Base-by-base conservation (phyloP, 2,888 invertebrate genomes). In the Rotaria socialis region DNA sequence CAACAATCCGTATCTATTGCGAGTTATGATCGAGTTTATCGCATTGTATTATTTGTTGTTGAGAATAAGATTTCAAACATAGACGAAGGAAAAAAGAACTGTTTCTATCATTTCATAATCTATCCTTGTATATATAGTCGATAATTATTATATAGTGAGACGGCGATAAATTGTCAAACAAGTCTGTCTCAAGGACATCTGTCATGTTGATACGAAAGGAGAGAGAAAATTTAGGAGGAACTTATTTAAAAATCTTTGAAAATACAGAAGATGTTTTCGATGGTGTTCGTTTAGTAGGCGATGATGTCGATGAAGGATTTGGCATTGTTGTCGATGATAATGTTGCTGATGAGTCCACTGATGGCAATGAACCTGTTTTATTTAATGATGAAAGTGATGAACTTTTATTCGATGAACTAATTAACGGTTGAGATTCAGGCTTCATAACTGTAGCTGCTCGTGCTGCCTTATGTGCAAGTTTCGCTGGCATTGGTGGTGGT, bases 211-310 rank as follows among this genome's bases (percentile, higher is more conserved):
- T 52, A 14, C 0, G 14, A 60, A 10, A 27, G 19, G 10, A 60
- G 10, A 60, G 27, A 27, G 19, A n/a, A 27, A 60, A 60, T 10
- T 11, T 1, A 60, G 27, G 19, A 7, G 27, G 2, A 60, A 24
- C n/a, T 52, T 52, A 67, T 80, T 80, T 80, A 41, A 80, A 80
- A 47, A 80, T 80, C n/a, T 80, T 80, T 14, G 43, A 47, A n/a
- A 80, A 80, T n/a, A 80, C 43, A 22, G 80, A 47, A 8, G 80
- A 47, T 47, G 47, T 47, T 80, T 80, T 80, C 2, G 80, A 80
- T 24, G 80, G 24, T 10, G 80, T 8, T 24, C 80, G 80, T 80
- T 80, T 80, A 10, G 80, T 11, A 11, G 80, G n/a, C n/a, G 80
- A n/a, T n/a, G 80, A 43, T 80, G 47, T 7, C 35, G 80, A 19